phyloP scores from a whole-genome alignment of 2,888 invertebrate genomes.

The Caenorhabditis sulstoni region DNA sequence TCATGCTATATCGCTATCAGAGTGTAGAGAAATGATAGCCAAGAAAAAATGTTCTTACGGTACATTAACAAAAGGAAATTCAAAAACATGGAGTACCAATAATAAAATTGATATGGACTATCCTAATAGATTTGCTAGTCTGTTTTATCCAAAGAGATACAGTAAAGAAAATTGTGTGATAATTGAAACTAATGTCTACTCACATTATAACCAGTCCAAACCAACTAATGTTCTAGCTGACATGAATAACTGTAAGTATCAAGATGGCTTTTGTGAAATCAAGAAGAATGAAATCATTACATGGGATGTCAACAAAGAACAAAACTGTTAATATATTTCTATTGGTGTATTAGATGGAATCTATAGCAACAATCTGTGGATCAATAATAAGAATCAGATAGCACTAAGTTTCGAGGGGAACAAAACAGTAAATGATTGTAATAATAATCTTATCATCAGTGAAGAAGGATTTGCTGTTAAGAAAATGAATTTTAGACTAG shows the following conservation, averaged over 20 bases:
- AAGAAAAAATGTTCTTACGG: conserved; percentile 66
- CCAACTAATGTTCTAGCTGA: conserved; percentile 65
- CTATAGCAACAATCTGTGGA: too few species aligned
- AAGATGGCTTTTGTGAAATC: conserved; percentile 61
- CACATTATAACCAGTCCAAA: conserved; percentile 66
- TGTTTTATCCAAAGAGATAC: conserved; percentile 64
- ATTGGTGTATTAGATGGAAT: too few species aligned
- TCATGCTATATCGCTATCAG: conserved; percentile 50
- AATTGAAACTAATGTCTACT: conserved; percentile 70
- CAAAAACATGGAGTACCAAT: conserved; percentile 59
- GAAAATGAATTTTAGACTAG: background rate
- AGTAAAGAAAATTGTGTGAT: conserved; percentile 70
- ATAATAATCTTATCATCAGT: conserved; percentile 33
- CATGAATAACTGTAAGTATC: too few species aligned
- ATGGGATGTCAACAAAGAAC: conserved; percentile 69
- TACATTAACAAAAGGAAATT: conserved; percentile 42
- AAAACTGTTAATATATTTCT: conserved; percentile 64
- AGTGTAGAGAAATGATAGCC: conserved; percentile 67
- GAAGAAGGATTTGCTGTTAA: conserved; percentile 59
- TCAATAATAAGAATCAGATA: too few species aligned
- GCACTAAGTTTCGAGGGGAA: conserved; percentile 56
- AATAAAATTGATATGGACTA: conserved; percentile 67
- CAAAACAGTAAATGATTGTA: conserved; percentile 47
- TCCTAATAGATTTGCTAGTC: conserved; percentile 70
- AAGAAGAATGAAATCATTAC: conserved; percentile 70